Base-by-base conservation (phyloP, 2,888 invertebrate genomes). In the Epinotia demarniana region DNA sequence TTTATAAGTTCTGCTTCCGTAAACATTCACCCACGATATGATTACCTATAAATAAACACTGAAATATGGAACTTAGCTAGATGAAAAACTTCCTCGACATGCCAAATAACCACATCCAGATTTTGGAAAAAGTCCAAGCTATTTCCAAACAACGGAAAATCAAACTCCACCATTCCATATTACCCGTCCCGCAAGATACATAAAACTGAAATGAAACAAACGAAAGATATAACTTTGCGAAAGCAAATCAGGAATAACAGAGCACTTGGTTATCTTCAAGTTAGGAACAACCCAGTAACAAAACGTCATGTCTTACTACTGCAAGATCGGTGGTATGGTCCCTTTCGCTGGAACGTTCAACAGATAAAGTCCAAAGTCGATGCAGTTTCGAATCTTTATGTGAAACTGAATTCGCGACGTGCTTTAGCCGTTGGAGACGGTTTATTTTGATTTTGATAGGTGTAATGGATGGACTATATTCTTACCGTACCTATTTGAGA, bases 341-440 rank as follows among this genome's bases (percentile, higher is more conserved):
- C 9, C 23, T 69, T 58, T 60, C 6, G 46, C 23, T 5, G 11
- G 2, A 43, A 19, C 9, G 16, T 12, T 16, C 16, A 60, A 60
- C 58, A 49, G 64, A 61, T 66, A 75, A 70, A 75, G 60, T 75
- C 70, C 60, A 70, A 70, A 75, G 49, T 66, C 64, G 64, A 70
- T 75, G 70, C 70, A 75, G 66, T 75, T 75, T 53, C 53, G 75
- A 75, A 75, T 75, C 70, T 66, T 75, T 75, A 75, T 75, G 60
- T 60, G 43, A 71, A 75, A 66, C 75, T 71, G 70, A 70, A 63
- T 74, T 74, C 63, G 63, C 60, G 4, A 67, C 19, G 33, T 61
- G 19, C 53, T 63, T 71, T 71, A n/a, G 66, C 11, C 43, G 46
- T n/a, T 69, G 27, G 46, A 69, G 43, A 69, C 43, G 23, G 19